These are phyloP conservation scores for Eurytemora carolleeae DNA, from an alignment of 1,140 invertebrate species.

Conservation along the genomic window DNA sequence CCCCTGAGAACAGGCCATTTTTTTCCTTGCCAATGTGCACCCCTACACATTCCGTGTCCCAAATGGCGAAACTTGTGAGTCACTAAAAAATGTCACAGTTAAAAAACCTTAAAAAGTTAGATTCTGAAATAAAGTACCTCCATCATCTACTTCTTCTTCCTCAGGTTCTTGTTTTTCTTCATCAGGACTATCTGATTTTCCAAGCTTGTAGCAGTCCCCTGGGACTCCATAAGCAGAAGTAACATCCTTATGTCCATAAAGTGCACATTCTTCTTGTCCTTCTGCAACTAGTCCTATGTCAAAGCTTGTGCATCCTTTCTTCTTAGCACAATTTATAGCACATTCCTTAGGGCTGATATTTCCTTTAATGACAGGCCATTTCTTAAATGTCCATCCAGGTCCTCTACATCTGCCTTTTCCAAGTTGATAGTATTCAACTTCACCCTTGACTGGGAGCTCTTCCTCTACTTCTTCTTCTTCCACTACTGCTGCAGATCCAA, in stretches of 20 bases:
- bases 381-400: background rate
- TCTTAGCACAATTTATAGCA: background rate
- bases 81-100: background rate
- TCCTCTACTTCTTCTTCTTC: background rate
- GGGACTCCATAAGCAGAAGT: background rate
- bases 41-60: conserved; percentile 8
- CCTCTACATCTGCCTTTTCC: conserved; percentile 2
- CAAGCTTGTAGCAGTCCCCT: background rate
- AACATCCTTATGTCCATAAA: background rate
- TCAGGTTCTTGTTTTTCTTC: background rate
- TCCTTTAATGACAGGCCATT: conserved; percentile 1
- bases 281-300: background rate
- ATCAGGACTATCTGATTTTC: background rate
- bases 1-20: conserved; percentile 9
- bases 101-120: background rate
- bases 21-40: conserved; percentile 1
- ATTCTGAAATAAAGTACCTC: background rate
- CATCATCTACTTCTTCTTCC: conserved; percentile 9
- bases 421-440: background rate
- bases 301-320: conserved; percentile 3
- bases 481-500: background rate
- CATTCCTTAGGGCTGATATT: background rate
- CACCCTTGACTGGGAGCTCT: background rate
- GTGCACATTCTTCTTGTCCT: background rate
- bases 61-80: background rate